Conservation (phyloP, 2,888 invertebrate species). For the Drosophila longiperda region DNA sequence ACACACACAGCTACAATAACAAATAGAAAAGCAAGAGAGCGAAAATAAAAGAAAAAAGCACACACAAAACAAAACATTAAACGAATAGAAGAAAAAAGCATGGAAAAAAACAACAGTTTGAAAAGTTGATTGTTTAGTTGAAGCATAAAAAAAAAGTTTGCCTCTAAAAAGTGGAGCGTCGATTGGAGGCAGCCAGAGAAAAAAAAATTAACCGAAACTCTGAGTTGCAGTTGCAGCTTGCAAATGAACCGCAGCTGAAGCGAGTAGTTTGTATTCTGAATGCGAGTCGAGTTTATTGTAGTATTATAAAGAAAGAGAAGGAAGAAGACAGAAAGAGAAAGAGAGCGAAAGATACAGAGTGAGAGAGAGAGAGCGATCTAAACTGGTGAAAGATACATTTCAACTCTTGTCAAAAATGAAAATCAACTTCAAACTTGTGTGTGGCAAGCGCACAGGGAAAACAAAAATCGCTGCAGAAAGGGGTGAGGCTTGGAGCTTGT, state of each 20-base stretch:
- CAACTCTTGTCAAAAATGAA: constrained; percentile 79
- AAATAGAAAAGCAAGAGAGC: constrained; percentile 59
- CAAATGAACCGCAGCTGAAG: constrained; percentile 32
- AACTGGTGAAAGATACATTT: constrained; percentile 79
- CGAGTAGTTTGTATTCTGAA: constrained; percentile 52
- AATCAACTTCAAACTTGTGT: constrained; percentile 58
- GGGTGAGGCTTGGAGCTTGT: constrained; percentile 1
- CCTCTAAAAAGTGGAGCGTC: constrained; percentile 74
- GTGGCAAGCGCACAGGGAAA: constrained; percentile 65
- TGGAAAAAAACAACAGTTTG: constrained; percentile 69
- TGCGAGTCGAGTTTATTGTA: constrained; percentile 11
- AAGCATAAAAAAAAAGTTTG: constrained; percentile 66
- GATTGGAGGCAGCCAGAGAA: constrained; percentile 58
- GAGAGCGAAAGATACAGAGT: not conserved
- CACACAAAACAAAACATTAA: constrained; percentile 33
- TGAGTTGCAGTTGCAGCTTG: constrained; percentile 46
- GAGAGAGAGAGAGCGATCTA: constrained; percentile 13
- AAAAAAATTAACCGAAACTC: constrained; percentile 45
- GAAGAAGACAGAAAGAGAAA: not conserved
- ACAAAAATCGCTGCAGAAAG: constrained; percentile 28
- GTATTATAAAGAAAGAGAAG: not conserved
- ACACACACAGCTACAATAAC: constrained; percentile 36
- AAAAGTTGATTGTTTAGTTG: constrained; percentile 81
- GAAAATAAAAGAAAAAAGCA: constrained; percentile 17
- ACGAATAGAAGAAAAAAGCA: constrained; percentile 42